These are phyloP conservation scores for Callipepla californica DNA, from an alignment of 2,113 vertebrate genomes.

Conservation along the genomic window DNA sequence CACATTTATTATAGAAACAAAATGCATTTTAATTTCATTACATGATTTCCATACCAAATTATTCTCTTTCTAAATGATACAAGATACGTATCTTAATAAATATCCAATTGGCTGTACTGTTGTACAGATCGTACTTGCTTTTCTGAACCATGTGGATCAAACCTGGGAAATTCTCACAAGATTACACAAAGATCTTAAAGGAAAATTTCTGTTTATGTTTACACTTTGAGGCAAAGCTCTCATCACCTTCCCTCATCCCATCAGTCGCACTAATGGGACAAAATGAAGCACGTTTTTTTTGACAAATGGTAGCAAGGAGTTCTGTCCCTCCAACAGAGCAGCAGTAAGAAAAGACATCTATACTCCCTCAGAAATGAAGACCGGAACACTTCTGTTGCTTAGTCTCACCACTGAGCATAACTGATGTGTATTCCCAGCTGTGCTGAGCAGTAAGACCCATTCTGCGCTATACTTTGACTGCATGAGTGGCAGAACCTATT, in stretches of 20 bases:
- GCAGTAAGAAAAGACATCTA: not conserved
- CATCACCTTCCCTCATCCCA: not conserved
- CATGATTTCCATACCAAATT: not conserved
- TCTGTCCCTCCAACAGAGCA: not conserved
- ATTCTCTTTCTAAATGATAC: not conserved
- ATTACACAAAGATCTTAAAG: not conserved
- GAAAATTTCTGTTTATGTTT: not conserved
- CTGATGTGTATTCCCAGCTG: not conserved
- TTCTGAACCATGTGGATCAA: rapidly evolving
- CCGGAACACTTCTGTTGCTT: not conserved
- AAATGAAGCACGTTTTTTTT: not conserved
- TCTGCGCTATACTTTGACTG: not conserved
- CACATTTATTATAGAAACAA: not conserved
- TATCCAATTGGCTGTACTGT: not conserved
- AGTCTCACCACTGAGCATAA: not conserved
- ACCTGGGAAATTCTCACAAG: not conserved
- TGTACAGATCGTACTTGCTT: not conserved
- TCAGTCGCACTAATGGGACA: not conserved
- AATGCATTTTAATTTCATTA: not conserved
- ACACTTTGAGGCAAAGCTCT: not conserved
- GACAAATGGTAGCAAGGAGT: not conserved
- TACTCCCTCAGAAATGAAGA: not conserved
- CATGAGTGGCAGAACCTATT: rapidly evolving
- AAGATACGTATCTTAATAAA: not conserved
- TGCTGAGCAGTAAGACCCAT: not conserved